Evolutionary conservation across 2,797 vertebrate genomes (phyloP), one percentile per base, ranked within the genome.

Genomic region (Cyclopterus lumpus): DNA sequence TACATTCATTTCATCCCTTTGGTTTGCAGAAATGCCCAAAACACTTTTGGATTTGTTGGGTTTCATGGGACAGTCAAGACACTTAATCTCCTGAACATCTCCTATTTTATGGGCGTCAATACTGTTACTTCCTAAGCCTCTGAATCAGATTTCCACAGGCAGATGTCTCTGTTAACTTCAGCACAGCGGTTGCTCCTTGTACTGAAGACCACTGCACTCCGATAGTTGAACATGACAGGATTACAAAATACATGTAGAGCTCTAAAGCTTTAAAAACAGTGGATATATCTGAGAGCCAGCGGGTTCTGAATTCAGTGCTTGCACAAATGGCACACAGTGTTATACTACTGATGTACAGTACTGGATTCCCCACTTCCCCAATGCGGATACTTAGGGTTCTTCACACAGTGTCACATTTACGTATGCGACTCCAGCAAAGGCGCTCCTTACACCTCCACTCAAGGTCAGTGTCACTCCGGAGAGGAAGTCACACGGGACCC

Each of bases 381-480:
- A 57, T 71, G 75, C 40, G 67, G 57, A 57, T 49, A 70, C 63
- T 63, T 46, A 6, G 40, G 48, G 67, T 78, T 72, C 58, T 38
- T 36, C 22, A 10, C 48, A 61, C 54, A 22, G 48, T 49, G 64
- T 73, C 57, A 62, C 57, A 61, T 71, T 44, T 26, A 59, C 65
- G 57, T 36, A 34, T 63, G 64, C 65, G 48, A 54, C 34, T 40
- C 44, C 55, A 59, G 24, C 4, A 1, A 46, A 57, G 24, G n/a
- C 20, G 11, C 54, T 73, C 42, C 55, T 62, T 67, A 32, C 53
- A 54, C 60, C 69, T 81, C 46, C 58, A 26, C 64, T 79, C 76
- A 89, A 92, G 88, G 88, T 90, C 81, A 82, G 22, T 34, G 78
- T 54, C 4, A 24, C 62, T 77, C 58, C 8, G 40, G 62, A 75